Percentiles rank a stretch among this genome's conserved stretches.
Evolutionary conservation across 2,113 vertebrate species (phyloP).

Genomic region (Anser cygnoides): DNA sequence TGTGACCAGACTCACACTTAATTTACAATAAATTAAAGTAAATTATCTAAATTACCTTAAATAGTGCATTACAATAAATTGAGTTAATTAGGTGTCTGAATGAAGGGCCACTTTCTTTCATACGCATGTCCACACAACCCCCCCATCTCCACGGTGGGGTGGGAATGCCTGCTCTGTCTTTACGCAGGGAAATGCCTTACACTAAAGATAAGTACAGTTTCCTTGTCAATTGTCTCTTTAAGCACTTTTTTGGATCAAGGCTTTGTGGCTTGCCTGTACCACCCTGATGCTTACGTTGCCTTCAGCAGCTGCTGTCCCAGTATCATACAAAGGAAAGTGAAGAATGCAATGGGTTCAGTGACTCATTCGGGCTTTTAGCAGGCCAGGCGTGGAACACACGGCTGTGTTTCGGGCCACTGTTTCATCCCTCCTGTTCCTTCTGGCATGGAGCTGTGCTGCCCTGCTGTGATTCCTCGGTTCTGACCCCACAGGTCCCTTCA

Average conservation of each 20-base stretch:
- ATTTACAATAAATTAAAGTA: not conserved
- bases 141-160: fast-evolving
- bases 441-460: fast-evolving
- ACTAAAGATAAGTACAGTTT: fast-evolving
- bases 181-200: not conserved
- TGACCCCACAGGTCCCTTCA: not conserved
- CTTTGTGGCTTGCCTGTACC: not conserved
- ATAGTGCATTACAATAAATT: not conserved
- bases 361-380: not conserved
- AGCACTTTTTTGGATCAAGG: not conserved
- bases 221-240: not conserved
- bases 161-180: not conserved
- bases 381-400: not conserved
- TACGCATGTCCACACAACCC: not conserved
- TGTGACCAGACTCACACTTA: not conserved
- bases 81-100: not conserved
- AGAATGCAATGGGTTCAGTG: fast-evolving
- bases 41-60: not conserved
- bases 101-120: not conserved
- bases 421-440: not conserved
- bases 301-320: not conserved
- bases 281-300: not conserved
- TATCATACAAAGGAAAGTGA: not conserved
- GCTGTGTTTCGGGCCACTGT: not conserved
- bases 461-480: not conserved